Base-by-base conservation (phyloP, 2,888 invertebrate species). In the Prosopocoilus inquinatus region DNA sequence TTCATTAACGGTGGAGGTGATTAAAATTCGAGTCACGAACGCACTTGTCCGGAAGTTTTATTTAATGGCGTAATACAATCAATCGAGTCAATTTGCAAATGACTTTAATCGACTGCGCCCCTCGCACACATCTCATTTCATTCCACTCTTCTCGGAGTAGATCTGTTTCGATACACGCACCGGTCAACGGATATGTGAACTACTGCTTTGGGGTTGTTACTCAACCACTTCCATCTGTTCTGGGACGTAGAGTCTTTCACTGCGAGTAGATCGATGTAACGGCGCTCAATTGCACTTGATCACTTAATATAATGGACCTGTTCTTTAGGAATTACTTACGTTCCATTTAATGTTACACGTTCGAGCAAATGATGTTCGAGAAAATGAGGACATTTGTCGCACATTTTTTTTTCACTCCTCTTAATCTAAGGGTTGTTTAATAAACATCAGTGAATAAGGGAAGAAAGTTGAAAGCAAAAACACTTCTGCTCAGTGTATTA, bases 1-100 rank as follows among this genome's bases (percentile, higher is more conserved):
- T 65, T 67, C 65, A 67, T 70, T 68, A 67, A 64, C 64, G 60
- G 47, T 59, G 53, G 64, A 67, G 63, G 67, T 68, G 68, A 70
- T 68, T 68, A 67, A 61, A 68, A 64, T 65, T 67, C 67, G 50
- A 57, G 67, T 68, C 70, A 70, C 70, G 70, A 65, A 64, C 64
- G 62, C 61, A 61, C 57, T 66, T 61, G 56, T 60, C 59, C 58
- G 50, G 58, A 55, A 58, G 46, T 62, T 58, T 61, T 65, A 62
- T 53, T 44, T 51, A 62, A 63, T 61, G 61, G 59, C 49, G 49
- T 44, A 60, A 62, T 54, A 58, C 56, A 68, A 70, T 69, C 70
- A 68, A 68, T 69, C 64, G 64, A 67, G 64, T 70, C 69, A 71
- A 72, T 72, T 72, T 72, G 69, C 70, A 72, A 72, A 71, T 72